A percentile compares a stretch with the other conserved stretches of the same genome.
These are phyloP conservation scores for Asarcornis scutulata DNA, from an alignment of 2,113 vertebrate species.

Conservation along the genomic window DNA sequence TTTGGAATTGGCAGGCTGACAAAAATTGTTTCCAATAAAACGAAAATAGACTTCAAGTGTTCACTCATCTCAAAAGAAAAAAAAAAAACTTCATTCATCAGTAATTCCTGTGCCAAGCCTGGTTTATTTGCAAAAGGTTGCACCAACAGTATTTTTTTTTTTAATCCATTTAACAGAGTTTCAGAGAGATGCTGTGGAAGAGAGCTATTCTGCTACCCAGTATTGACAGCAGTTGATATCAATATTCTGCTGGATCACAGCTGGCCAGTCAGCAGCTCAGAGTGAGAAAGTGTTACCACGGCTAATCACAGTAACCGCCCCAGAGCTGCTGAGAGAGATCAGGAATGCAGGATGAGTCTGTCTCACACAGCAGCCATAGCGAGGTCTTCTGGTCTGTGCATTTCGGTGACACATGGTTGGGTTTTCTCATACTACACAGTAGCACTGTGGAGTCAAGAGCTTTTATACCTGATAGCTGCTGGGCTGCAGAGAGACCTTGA, in stretches of 20 bases:
- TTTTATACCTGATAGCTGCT: neutral
- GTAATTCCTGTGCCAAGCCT: slow-evolving; percentile 24
- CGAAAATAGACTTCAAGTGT: slow-evolving; percentile 28
- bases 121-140: slow-evolving; percentile 43
- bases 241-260: fast-evolving
- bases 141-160: neutral
- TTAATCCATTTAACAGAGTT: neutral
- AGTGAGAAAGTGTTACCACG: fast-evolving
- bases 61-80: neutral
- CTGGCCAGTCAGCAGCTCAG: neutral
- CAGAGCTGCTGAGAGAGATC: neutral
- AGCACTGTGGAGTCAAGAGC: neutral
- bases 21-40: slow-evolving; percentile 27
- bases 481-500: neutral
- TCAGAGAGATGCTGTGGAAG: neutral
- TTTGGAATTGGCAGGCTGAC: slow-evolving; percentile 37
- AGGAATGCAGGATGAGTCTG: fast-evolving
- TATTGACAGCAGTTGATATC: neutral
- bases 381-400: fast-evolving
- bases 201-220: neutral
- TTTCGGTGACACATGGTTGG: neutral
- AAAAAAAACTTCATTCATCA: slow-evolving; percentile 40
- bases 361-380: fast-evolving
- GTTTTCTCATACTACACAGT: neutral
- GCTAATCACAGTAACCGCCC: neutral